Evolutionary conservation across 2,797 vertebrate species (phyloP), one percentile per base, ranked within the genome.

Genomic region (Chelidonichthys spinosus): DNA sequence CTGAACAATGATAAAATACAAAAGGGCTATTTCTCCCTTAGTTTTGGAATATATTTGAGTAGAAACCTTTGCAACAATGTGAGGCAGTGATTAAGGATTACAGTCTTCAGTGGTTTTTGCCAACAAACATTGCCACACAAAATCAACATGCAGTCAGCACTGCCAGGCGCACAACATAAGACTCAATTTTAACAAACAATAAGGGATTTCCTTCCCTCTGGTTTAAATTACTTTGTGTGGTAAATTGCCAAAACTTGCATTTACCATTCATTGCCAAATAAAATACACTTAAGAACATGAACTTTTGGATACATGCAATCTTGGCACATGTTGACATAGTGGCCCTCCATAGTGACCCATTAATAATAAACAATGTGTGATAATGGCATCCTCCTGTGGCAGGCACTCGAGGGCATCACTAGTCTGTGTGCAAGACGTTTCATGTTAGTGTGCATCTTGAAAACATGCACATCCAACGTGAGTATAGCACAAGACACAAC

Each of bases 61-160:
- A 65, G 11, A 78, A 53, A 66, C 4, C 7, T 46, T 53, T 81
- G 25, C 13, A 71, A 70, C 9, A 60, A 58, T 44, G 59, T 63
- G 35, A 76, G 69, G 50, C n/a, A 1, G 72, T 80, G 59, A 68
- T 70, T 72, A 72, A 40, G 66, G 59, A 78, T 64, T 68, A 37
- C 9, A 68, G 3, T 37, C 6, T 0, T 40, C 25, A 49, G 37
- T n/a, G 11, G 11, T n/a, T 74, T 80, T 50, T 72, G 46, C 49
- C 1, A 42, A 70, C 64, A 79, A 74, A 64, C 33, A 69, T 2
- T 63, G 58, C 6, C 49, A 40, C 73, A 85, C 50, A 81, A 81
- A 76, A 50, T 71, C 44, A 69, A 61, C 43, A 66, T 60, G 70
- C 67, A 70, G 68, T 59, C 39, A 52, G 46, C 53, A 72, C 35